phyloP scores from a whole-genome alignment of 2,888 invertebrate species.

The Chaitophorus viminalis region DNA sequence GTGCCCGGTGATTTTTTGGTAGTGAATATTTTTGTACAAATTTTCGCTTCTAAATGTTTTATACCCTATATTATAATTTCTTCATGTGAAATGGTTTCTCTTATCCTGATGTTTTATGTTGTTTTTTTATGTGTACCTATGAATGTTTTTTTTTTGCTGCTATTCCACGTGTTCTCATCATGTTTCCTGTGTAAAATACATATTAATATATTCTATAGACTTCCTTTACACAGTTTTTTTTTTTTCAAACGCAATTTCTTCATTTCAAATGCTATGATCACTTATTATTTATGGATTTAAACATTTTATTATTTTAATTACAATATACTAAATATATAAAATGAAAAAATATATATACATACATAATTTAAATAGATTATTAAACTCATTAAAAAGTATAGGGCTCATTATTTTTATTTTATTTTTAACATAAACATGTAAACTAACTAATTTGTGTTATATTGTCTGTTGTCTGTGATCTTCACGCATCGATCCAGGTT shows the following conservation, averaged over 20 bases:
- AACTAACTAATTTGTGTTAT: conserved; percentile 61
- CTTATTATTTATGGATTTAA: not conserved
- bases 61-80: conserved; percentile 49
- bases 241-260: conserved; percentile 29
- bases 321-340: not conserved
- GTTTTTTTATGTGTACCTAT: conserved; percentile 56
- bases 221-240: conserved; percentile 27
- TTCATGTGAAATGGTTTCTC: conserved; percentile 54
- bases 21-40: conserved; percentile 46
- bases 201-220: conserved; percentile 24
- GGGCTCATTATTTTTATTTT: conserved; percentile 33
- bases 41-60: conserved; percentile 52
- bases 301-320: not conserved
- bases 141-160: conserved; percentile 55
- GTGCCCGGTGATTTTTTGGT: conserved; percentile 37
- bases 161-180: conserved; percentile 50
- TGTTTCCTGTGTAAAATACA: conserved; percentile 47
- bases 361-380: not conserved
- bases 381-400: conserved; percentile 12
- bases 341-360: too few relatives aligned
- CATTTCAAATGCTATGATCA: conserved; percentile 47
- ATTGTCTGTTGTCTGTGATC: conserved; percentile 66
- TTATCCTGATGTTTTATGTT: conserved; percentile 44
- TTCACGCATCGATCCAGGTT: conserved; percentile 72
- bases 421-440: conserved; percentile 47